Base-by-base conservation (phyloP, 2,113 vertebrate species). In the Upupa epops region DNA sequence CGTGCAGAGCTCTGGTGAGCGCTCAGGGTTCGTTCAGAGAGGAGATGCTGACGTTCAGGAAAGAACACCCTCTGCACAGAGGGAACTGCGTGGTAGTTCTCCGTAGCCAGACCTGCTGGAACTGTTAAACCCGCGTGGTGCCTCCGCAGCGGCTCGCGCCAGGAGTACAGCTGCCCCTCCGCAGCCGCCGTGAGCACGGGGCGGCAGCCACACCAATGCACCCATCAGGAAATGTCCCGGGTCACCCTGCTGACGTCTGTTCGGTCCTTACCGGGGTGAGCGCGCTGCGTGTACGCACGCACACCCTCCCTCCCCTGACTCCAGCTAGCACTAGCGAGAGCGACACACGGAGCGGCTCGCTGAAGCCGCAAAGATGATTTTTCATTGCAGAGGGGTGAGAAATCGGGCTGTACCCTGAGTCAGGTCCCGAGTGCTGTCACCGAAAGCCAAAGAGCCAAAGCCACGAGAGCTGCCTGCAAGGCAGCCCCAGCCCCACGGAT, bases 401-500 rank as follows among this genome's bases (percentile, higher is more conserved):
- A 71, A 56, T 65, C 83, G n/a, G n/a, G n/a, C n/a, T n/a, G n/a
- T n/a, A n/a, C n/a, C n/a, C n/a, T n/a, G n/a, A n/a, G n/a, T n/a
- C n/a, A n/a, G n/a, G n/a, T n/a, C n/a, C n/a, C n/a, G n/a, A n/a
- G n/a, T n/a, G n/a, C n/a, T n/a, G n/a, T n/a, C n/a, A n/a, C n/a
- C n/a, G n/a, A n/a, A n/a, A n/a, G n/a, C n/a, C n/a, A n/a, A n/a
- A n/a, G n/a, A n/a, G n/a, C n/a, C n/a, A n/a, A n/a, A n/a, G n/a
- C 91, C 65, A 49, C 45, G 49, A 89, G 87, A 85, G 89, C 92
- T 78, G 75, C 75, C 89, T 95, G 54, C 34, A 61, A 71, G 78
- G 71, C 86, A 21, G 76, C 88, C 96, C 96, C 89, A 86, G 93
- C 77, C 48, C 88, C 77, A 28, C 84, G 84, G 18, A 83, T 71